A percentile compares a stretch with the other conserved stretches of the same genome.
These are phyloP conservation scores for Limnephilus rhombicus DNA, from an alignment of 2,888 invertebrate genomes.

Conservation along the genomic window DNA sequence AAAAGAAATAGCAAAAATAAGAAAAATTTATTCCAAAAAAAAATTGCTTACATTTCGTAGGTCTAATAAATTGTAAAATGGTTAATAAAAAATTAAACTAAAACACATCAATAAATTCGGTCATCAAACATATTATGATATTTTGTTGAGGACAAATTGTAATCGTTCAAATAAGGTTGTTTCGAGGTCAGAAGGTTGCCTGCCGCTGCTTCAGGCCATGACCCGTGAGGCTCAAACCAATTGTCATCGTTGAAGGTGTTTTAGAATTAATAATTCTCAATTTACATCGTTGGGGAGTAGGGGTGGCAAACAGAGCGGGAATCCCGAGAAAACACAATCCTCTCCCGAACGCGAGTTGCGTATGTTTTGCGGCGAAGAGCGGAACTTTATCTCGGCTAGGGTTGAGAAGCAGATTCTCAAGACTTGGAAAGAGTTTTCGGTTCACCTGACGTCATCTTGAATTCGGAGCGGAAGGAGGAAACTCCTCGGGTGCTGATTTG, in stretches of 20 bases:
- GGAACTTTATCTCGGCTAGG: conserved; percentile 31
- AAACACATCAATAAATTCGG: too few species aligned
- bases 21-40: too few species aligned
- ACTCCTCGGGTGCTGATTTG: not conserved
- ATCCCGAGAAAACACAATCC: conserved; percentile 37
- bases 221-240: conserved; percentile 22
- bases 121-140: not conserved
- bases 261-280: conserved; percentile 57
- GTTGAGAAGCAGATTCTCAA: conserved; percentile 2
- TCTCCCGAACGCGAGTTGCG: conserved; percentile 39
- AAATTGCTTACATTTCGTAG: too few species aligned
- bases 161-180: too few species aligned
- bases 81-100: too few species aligned
- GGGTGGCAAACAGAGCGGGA: conserved; percentile 16
- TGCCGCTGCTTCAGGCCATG: not conserved
- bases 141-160: not conserved
- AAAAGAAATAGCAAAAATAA: too few species aligned
- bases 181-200: too few species aligned
- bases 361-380: conserved; percentile 50
- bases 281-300: conserved; percentile 47
- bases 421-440: conserved; percentile 22
- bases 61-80: too few species aligned
- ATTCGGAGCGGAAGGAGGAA: conserved; percentile 19
- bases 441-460: conserved; percentile 42
- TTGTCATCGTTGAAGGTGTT: conserved; percentile 54